phyloP scores from a whole-genome alignment of 2,113 vertebrate species.

The Chamaetylas fuelleborni region DNA sequence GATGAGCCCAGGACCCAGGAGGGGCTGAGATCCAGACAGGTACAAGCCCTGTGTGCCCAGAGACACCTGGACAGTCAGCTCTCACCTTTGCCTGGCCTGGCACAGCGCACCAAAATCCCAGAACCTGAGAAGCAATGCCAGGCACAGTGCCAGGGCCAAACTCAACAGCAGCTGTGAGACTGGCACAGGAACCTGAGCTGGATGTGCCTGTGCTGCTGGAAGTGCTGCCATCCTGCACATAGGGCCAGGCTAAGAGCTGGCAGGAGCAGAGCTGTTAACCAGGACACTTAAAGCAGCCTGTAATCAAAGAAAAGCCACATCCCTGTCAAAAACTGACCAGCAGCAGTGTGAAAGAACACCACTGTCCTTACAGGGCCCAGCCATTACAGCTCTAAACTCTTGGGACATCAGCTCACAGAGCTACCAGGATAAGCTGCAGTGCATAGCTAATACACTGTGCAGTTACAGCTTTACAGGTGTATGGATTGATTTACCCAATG shows the following conservation, averaged over 20 bases:
- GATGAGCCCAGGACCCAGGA: accelerated
- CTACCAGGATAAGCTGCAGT: not conserved
- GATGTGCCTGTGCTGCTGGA: not conserved
- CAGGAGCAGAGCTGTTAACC: not conserved
- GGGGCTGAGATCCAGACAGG: not conserved
- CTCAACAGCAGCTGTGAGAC: not conserved
- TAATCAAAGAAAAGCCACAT: not conserved
- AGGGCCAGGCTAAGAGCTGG: not conserved
- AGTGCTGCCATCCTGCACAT: not conserved
- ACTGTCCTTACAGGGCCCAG: not conserved
- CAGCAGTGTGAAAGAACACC: not conserved
- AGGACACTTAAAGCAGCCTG: not conserved
- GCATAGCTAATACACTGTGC: not conserved
- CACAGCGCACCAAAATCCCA: not conserved
- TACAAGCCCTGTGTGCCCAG: accelerated
- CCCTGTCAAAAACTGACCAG: not conserved
- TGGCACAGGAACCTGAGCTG: accelerated
- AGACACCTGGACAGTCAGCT: not conserved
- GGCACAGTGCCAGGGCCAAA: not conserved
- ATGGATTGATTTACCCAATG: not conserved
- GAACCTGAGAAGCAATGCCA: not conserved
- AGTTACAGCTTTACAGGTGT: not conserved
- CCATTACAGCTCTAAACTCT: not conserved
- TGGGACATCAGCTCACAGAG: accelerated
- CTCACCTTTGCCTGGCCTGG: not conserved